Evolutionary conservation across 2,888 invertebrate species (phyloP), one percentile per base, ranked within the genome.

Genomic region (Tuta absoluta): DNA sequence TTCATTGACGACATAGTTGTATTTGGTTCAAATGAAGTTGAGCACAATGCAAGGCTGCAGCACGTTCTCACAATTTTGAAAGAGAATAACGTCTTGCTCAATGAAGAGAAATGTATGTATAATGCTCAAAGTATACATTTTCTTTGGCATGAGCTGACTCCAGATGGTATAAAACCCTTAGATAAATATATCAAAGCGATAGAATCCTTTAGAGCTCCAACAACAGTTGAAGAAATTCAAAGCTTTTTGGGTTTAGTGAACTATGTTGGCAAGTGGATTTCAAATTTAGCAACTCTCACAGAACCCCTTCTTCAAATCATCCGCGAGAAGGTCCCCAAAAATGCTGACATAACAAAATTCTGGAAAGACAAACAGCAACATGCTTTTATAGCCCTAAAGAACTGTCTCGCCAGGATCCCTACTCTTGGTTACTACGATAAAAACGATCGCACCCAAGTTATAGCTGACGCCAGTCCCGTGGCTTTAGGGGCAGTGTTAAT

Each of bases 1-100:
- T 74, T 74, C 45, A 74, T 75, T 10, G 74, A 76, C 21, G 73
- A 77, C 21, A 75, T 76, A 17, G 21, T 77, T 0, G 53, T 76
- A 0, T 73, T 56, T 48, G 74, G 73, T 0, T 14, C n/a, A 0
- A 21, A 65, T 14, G 51, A 67, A 37, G 21, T 33, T n/a, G 66
- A 75, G 67, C 70, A 73, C 63, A 60, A 72, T 8, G n/a, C 0
- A 0, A 61, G 71, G 19, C 24, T 72, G 4, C n/a, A 64, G 10
- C 65, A 72, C 53, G 66, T n/a, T n/a, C n/a, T n/a, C n/a, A n/a
- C n/a, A n/a, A n/a, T n/a, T 0, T 38, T 74, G 2, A 68, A 72
- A 45, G 49, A 70, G 0, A 68, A 69, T 48, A 67, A 70, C 61
- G 70, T 74, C 0, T 11, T 72, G 8, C 58, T 73, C 2, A 73